phyloP scores from a whole-genome alignment of 2,888 invertebrate species.

The Hyposoter didymator region DNA sequence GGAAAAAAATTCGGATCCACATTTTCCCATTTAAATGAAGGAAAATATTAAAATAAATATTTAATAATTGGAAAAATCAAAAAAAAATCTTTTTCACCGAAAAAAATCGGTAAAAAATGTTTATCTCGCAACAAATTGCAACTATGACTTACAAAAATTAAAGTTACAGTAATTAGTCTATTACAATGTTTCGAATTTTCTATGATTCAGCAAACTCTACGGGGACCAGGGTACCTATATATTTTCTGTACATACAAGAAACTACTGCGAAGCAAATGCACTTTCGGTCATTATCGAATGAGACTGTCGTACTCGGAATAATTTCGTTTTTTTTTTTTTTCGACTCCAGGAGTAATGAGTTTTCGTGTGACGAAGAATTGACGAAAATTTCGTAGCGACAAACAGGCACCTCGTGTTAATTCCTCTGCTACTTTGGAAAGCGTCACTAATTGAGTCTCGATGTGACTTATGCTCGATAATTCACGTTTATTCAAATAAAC shows the following conservation, averaged over 20 bases:
- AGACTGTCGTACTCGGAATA: conserved; percentile 52
- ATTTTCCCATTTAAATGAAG: neutral
- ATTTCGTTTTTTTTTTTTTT: conserved; percentile 3
- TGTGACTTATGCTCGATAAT: conserved; percentile 42
- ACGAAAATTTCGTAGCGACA: conserved; percentile 41
- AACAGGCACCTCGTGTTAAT: conserved; percentile 12
- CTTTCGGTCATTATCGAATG: conserved; percentile 55
- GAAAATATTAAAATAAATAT: neutral
- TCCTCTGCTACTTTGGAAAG: conserved; percentile 49
- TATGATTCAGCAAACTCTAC: neutral
- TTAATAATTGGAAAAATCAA: neutral
- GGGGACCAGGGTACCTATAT: neutral
- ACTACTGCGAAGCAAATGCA: conserved; percentile 12
- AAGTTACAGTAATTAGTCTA: conserved; percentile 47
- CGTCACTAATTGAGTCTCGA: conserved; percentile 60
- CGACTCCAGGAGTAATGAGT: neutral
- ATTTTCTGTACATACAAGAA: neutral
- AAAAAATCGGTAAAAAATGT: neutral
- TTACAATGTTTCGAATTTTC: conserved; percentile 25
- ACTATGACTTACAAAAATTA: neutral
- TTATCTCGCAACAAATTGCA: neutral
- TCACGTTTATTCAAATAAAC: neutral
- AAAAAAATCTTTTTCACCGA: neutral
- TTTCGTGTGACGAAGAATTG: conserved; percentile 33
- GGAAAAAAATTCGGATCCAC: neutral